phyloP scores from a whole-genome alignment of 1,140 invertebrate species.

The Drosophila erecta region DNA sequence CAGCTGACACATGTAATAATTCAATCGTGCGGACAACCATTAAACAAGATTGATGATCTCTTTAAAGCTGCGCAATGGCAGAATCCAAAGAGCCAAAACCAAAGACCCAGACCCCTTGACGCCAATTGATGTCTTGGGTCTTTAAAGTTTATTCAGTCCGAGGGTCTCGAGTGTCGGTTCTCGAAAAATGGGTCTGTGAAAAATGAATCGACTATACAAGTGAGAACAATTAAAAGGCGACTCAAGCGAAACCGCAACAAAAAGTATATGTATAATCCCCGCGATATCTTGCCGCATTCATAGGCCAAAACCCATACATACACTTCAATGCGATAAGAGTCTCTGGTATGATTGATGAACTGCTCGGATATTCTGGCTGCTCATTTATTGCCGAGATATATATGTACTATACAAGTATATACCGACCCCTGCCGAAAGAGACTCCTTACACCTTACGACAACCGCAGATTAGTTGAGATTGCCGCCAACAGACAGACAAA shows the following conservation, averaged over 20 bases:
- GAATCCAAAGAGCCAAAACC: conserved; percentile 10
- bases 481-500: conserved; percentile 56
- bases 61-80: conserved; percentile 60
- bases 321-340: conserved; percentile 62
- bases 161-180: not conserved
- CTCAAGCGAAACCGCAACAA: conserved; percentile 4
- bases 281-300: conserved; percentile 28
- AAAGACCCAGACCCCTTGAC: conserved; percentile 55
- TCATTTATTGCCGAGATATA: conserved; percentile 70
- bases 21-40: conserved; percentile 84
- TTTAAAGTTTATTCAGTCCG: conserved; percentile 61
- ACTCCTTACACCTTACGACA: conserved; percentile 65
- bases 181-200: conserved; percentile 37
- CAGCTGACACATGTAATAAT: conserved; percentile 84
- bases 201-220: conserved; percentile 51
- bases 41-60: conserved; percentile 84
- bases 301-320: conserved; percentile 9
- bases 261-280: conserved; percentile 23
- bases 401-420: conserved; percentile 17
- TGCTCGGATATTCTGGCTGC: conserved; percentile 42
- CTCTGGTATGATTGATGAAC: conserved; percentile 67
- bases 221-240: conserved; percentile 65
- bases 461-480: conserved; percentile 80
- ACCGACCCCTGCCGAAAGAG: not conserved
- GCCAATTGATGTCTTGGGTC: conserved; percentile 43